phyloP scores from a whole-genome alignment of 92 coral and sea anemone species.

The Epizoanthus ramosus region DNA sequence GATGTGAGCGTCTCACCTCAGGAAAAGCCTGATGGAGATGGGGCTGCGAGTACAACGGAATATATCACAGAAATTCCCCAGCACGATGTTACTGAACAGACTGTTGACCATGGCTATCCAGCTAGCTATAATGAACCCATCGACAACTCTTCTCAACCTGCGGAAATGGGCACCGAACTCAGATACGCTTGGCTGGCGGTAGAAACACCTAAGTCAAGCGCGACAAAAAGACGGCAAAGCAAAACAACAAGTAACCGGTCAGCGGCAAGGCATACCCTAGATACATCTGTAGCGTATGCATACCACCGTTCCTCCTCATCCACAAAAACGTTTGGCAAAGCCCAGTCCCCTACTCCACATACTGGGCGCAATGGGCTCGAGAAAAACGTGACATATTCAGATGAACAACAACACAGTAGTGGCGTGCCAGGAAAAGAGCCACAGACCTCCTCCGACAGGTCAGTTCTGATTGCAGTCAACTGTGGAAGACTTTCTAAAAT shows the following conservation, averaged over 20 bases:
- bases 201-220: conserved; percentile 5
- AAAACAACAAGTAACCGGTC: conserved; percentile 5
- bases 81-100: conserved; percentile 1
- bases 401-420: conserved; percentile 7
- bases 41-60: not conserved
- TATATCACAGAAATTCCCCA: not conserved
- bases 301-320: not conserved
- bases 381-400: not conserved
- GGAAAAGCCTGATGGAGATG: conserved; percentile 1
- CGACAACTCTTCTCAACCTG: not conserved
- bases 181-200: conserved; percentile 34
- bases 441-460: conserved; percentile 31
- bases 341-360: not conserved
- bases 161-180: conserved; percentile 3
- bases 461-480: not conserved
- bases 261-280: conserved; percentile 9
- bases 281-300: conserved; percentile 5
- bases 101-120: not conserved
- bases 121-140: not conserved
- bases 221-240: not conserved
- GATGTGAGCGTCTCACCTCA: not conserved
- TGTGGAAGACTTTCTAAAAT: no score
- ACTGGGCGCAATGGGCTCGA: not conserved
- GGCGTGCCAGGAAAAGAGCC: not conserved
- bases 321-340: not conserved